These are phyloP conservation scores for Spea multiplicata DNA, from an alignment of 2,113 vertebrate species.

Conservation along the genomic window DNA sequence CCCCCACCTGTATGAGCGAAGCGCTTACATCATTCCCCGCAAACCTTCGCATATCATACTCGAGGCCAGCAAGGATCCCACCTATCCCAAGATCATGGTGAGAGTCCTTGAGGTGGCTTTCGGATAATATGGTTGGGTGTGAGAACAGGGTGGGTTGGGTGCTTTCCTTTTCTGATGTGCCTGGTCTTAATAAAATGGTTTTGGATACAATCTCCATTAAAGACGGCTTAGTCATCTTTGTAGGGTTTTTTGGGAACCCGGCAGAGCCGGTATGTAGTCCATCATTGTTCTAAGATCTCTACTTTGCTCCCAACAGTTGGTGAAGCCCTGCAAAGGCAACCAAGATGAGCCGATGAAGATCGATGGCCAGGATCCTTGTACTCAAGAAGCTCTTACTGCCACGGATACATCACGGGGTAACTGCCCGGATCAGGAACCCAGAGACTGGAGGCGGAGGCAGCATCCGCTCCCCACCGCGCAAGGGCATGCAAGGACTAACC, in stretches of 20 bases:
- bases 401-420: neutral
- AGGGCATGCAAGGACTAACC: slow-evolving; percentile 60
- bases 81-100: slow-evolving; percentile 78
- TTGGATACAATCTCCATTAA: too few relatives aligned
- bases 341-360: slow-evolving; percentile 53
- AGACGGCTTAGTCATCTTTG: too few relatives aligned
- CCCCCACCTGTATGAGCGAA: slow-evolving; percentile 64
- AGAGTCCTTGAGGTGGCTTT: slow-evolving; percentile 31
- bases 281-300: neutral
- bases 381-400: slow-evolving; percentile 37
- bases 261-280: too few relatives aligned
- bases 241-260: too few relatives aligned
- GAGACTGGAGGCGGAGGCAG: slow-evolving; percentile 57
- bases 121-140: too few relatives aligned
- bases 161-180: too few relatives aligned
- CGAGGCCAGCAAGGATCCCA: slow-evolving; percentile 79
- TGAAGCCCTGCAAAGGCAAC: slow-evolving; percentile 75
- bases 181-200: too few relatives aligned
- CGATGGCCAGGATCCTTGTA: slow-evolving; percentile 57
- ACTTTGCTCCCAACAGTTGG: slow-evolving; percentile 63
- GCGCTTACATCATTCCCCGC: slow-evolving; percentile 61
- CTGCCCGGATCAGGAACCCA: slow-evolving; percentile 43
- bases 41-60: slow-evolving; percentile 72
- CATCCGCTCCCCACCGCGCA: slow-evolving; percentile 62
- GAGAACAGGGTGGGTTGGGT: too few relatives aligned